Evolutionary conservation across 92 coral and sea anemone species (phyloP).

Genomic region (Nematostella vectensis): DNA sequence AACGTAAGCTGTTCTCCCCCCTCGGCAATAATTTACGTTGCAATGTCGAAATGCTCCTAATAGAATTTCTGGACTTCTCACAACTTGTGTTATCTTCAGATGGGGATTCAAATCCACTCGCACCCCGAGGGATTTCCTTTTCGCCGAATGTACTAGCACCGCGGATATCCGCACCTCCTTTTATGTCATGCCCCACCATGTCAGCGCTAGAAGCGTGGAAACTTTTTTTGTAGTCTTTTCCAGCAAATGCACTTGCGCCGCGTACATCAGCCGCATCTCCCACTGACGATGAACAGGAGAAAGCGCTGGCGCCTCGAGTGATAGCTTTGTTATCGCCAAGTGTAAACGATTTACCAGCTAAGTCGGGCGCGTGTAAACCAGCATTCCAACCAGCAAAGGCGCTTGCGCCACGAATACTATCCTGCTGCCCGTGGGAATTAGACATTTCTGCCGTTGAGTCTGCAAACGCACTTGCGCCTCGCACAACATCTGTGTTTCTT

Average conservation of each 20-base stretch:
- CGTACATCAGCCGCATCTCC: neutral
- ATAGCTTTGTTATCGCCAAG: neutral
- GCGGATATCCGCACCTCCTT: neutral
- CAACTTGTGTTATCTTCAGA: no score
- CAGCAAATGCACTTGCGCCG: constrained; percentile 27
- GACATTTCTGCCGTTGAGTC: neutral
- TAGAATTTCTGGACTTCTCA: no score
- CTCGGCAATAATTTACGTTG: no score
- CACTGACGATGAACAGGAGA: no score
- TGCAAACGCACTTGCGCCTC: constrained; percentile 15
- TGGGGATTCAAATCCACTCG: constrained; percentile 34
- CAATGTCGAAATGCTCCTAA: no score
- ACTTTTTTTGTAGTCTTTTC: neutral
- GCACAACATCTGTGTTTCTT: neutral
- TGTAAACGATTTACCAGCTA: neutral
- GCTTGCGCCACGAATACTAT: constrained; percentile 12
- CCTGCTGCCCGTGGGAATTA: neutral
- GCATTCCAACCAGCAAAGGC: constrained; percentile 3
- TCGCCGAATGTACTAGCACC: constrained; percentile 20
- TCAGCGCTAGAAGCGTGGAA: no score
- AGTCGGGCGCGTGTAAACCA: neutral
- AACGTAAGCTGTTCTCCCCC: no score
- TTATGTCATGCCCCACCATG: neutral
- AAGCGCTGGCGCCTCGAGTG: constrained; percentile 11
- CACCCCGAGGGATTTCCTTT: constrained; percentile 24